phyloP scores from a whole-genome alignment of 2,113 vertebrate genomes.

The Mustela nigripes region DNA sequence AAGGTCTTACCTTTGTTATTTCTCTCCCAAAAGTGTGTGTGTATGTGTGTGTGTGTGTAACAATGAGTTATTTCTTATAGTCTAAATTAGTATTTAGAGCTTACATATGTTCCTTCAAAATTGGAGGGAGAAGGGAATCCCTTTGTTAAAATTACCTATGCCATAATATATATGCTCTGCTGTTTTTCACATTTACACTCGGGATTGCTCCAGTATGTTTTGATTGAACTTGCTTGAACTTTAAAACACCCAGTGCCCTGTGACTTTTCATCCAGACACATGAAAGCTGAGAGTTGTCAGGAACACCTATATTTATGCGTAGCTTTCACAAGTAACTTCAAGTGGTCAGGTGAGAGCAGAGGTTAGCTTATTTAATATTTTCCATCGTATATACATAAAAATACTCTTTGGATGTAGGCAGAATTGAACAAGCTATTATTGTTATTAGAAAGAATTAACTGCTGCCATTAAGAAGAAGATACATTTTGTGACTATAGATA shows the following conservation, averaged over 20 bases:
- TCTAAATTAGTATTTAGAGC: conserved; percentile 56
- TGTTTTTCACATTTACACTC: conserved; percentile 87
- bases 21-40: neutral
- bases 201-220: conserved; percentile 78
- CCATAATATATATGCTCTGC: conserved; percentile 75
- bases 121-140: conserved; percentile 42
- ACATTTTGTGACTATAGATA: conserved; percentile 42
- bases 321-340: conserved; percentile 76
- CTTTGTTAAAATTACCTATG: conserved; percentile 70
- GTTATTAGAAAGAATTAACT: conserved; percentile 69
- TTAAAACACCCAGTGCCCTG: conserved; percentile 70
- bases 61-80: conserved; percentile 36
- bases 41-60: neutral
- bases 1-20: neutral
- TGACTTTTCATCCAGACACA: conserved; percentile 79
- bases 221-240: conserved; percentile 86
- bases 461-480: conserved; percentile 53
- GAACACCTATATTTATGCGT: conserved; percentile 82
- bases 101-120: conserved; percentile 80
- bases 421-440: conserved; percentile 66
- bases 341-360: conserved; percentile 67
- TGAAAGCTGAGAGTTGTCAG: conserved; percentile 87
- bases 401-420: conserved; percentile 82
- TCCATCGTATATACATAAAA: conserved; percentile 80
- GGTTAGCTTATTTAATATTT: conserved; percentile 76